Conservation (phyloP, 2,113 vertebrate genomes). For the Neolamprologus falcicula region DNA sequence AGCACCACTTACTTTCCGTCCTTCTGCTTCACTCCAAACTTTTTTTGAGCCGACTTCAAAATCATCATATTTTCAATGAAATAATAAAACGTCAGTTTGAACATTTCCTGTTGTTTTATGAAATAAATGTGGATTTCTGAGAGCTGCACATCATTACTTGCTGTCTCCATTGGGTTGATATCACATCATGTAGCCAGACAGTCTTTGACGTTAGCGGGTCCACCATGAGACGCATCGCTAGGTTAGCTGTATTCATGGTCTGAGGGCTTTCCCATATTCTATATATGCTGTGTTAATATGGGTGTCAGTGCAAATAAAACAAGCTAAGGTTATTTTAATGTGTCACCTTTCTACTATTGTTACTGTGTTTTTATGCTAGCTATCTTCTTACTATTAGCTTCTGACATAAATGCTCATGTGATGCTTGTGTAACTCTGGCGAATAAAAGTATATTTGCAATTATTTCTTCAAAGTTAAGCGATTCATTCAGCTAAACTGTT, state of each 20-base stretch:
- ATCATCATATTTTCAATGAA: neutral
- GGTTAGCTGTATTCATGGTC: neutral
- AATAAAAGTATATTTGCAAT: neutral
- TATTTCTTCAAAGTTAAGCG: neutral
- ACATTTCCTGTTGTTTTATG: neutral
- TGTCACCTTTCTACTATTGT: neutral
- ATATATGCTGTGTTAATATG: neutral
- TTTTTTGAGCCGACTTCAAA: neutral
- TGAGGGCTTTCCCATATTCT: neutral
- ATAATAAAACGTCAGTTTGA: neutral
- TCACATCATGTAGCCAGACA: neutral
- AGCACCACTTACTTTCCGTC: neutral
- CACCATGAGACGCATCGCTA: neutral
- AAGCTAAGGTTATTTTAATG: neutral
- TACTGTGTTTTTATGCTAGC: neutral
- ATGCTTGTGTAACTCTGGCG: neutral
- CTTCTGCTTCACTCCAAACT: neutral
- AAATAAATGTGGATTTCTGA: neutral
- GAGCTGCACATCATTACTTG: neutral
- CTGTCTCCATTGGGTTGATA: neutral
- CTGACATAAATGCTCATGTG: neutral
- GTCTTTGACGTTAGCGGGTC: neutral
- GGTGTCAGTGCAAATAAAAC: neutral
- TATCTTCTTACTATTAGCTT: neutral
- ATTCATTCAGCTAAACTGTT: neutral